Evolutionary conservation across 2,113 vertebrate species (phyloP).

Genomic region (Suricata suricatta): DNA sequence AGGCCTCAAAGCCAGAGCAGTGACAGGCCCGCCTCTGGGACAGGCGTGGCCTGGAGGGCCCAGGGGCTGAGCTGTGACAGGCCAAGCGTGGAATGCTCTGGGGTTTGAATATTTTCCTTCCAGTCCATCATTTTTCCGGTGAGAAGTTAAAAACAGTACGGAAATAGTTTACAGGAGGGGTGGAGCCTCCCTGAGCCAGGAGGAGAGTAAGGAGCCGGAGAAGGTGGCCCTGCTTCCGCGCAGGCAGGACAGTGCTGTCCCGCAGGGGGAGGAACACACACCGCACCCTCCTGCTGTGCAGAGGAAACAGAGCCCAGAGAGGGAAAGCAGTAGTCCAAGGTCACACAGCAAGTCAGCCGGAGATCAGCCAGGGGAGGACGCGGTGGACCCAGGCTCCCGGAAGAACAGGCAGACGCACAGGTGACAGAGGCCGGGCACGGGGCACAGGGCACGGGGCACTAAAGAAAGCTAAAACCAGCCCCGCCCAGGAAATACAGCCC

Average conservation of each 20-base stretch:
- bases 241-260: rapidly evolving
- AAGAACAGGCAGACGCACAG: not conserved
- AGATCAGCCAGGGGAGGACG: not conserved
- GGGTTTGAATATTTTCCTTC: constrained; percentile 33
- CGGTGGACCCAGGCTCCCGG: not conserved
- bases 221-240: not conserved
- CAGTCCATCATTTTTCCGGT: constrained; percentile 41
- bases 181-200: not conserved
- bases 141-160: constrained; percentile 47
- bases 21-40: not conserved
- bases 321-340: not conserved
- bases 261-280: not conserved
- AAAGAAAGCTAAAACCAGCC: not conserved
- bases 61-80: not conserved
- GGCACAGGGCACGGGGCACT: rapidly evolving
- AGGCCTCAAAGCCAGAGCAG: not conserved
- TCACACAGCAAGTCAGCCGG: not conserved
- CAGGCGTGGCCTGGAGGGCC: not conserved
- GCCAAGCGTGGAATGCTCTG: not conserved
- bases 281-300: not conserved
- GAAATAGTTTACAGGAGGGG: not conserved
- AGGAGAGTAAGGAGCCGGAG: not conserved
- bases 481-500: not conserved
- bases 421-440: not conserved
- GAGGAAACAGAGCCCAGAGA: not conserved